Percentiles rank a stretch among this genome's conserved stretches.
These are phyloP conservation scores for Lytechinus variegatus DNA, from an alignment of 35 echinoderm and acorn worm species.

Conservation along the genomic window DNA sequence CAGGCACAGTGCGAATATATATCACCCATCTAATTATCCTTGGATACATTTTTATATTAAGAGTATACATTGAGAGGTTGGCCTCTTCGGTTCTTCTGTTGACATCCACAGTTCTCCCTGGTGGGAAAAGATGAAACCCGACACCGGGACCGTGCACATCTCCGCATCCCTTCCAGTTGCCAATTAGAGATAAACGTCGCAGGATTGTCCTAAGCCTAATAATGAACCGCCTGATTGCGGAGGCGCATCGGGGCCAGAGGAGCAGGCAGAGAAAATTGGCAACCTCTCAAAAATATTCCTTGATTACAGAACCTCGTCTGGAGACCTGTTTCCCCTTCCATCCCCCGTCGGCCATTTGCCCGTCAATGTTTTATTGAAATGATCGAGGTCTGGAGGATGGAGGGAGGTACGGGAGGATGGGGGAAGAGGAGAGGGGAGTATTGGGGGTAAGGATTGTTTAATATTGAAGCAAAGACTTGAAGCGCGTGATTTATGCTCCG, in stretches of 20 bases:
- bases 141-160: conserved; percentile 42
- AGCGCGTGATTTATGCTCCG: conserved; percentile 44
- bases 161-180: conserved; percentile 44
- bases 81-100: conserved; percentile 35
- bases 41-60: conserved; percentile 50
- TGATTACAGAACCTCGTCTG: conserved; percentile 40
- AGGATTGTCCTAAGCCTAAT: conserved; percentile 53
- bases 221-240: conserved; percentile 53
- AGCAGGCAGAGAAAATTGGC: conserved; percentile 38
- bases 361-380: conserved; percentile 53
- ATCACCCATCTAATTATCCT: conserved; percentile 51
- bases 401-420: conserved; percentile 1
- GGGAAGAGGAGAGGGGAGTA: conserved; percentile 36
- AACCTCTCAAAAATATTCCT: conserved; percentile 40
- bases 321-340: conserved; percentile 39
- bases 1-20: conserved; percentile 48
- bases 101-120: conserved; percentile 44
- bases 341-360: conserved; percentile 13
- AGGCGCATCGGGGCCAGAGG: conserved; percentile 34
- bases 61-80: conserved; percentile 41
- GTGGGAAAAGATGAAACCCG: conserved; percentile 43
- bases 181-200: conserved; percentile 55
- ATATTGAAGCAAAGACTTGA: conserved; percentile 51
- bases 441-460: conserved; percentile 37
- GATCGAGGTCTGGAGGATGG: neutral